phyloP scores from a whole-genome alignment of 2,797 vertebrate genomes.

The Danio aesculapii region DNA sequence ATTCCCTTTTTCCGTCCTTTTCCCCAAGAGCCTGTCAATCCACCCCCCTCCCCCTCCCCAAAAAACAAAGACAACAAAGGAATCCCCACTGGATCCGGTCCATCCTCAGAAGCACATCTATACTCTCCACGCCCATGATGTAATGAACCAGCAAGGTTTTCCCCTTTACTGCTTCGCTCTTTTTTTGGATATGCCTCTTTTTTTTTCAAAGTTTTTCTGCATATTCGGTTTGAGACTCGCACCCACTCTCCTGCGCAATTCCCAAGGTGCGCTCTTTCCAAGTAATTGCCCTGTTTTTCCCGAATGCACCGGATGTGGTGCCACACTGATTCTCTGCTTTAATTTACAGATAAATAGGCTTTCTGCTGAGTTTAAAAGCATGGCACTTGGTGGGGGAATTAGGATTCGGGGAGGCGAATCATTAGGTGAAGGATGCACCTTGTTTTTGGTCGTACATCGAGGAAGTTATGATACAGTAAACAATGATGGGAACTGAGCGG shows the following conservation, averaged over 20 bases:
- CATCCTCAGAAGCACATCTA: constrained; percentile 59
- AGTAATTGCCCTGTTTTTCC: constrained; percentile 75
- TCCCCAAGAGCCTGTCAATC: constrained; percentile 65
- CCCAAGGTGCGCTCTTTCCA: constrained; percentile 70
- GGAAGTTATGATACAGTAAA: constrained; percentile 55
- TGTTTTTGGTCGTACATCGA: constrained; percentile 57
- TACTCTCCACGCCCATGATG: constrained; percentile 66
- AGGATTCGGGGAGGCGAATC: constrained; percentile 65
- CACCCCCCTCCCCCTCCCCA: constrained; percentile 59
- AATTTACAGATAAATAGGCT: constrained; percentile 75
- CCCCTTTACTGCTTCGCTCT: constrained; percentile 40
- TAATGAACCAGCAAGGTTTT: constrained; percentile 73
- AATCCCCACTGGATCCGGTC: constrained; percentile 69
- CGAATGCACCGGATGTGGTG: constrained; percentile 60
- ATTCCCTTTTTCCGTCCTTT: constrained; percentile 46
- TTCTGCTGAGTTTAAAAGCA: constrained; percentile 77
- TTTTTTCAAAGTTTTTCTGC: constrained; percentile 58
- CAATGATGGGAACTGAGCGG: constrained; percentile 66
- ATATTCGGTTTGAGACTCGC: constrained; percentile 61
- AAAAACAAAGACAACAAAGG: constrained; percentile 75
- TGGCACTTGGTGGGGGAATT: constrained; percentile 63
- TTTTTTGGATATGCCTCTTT: constrained; percentile 60
- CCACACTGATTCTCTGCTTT: constrained; percentile 66
- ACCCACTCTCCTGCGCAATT: constrained; percentile 69
- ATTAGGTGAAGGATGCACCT: constrained; percentile 57